A percentile compares a stretch with the other conserved stretches of the same genome.
Evolutionary conservation across 2,888 invertebrate species (phyloP).

Genomic region (Hirtodrosophila histrioides): DNA sequence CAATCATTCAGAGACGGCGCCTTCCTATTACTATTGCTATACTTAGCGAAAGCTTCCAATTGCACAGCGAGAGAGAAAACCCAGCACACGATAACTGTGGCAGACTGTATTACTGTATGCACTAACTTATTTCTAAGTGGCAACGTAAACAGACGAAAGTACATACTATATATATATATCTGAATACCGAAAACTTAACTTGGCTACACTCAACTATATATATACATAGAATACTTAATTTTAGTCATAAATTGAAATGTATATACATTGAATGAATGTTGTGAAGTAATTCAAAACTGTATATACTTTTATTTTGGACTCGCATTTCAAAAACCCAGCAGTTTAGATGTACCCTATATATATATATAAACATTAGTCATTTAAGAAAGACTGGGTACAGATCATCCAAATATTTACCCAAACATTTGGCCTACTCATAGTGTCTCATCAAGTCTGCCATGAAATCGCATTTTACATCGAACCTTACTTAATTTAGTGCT

Average conservation of each 20-base stretch:
- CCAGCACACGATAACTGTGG: constrained; percentile 48
- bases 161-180: not conserved
- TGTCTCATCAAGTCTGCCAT: constrained; percentile 13
- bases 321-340: constrained; percentile 9
- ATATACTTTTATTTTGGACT: constrained; percentile 10
- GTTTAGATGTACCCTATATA: not conserved
- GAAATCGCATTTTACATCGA: constrained; percentile 9
- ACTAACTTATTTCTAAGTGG: constrained; percentile 30
- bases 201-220: constrained; percentile 5
- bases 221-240: constrained; percentile 10
- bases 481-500: constrained; percentile 19
- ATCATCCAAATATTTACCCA: constrained; percentile 15
- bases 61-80: constrained; percentile 38
- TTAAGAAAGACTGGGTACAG: too few species aligned
- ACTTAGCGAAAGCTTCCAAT: constrained; percentile 49
- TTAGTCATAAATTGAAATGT: constrained; percentile 6
- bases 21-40: constrained; percentile 55
- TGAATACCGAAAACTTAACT: constrained; percentile 3
- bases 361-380: too few species aligned
- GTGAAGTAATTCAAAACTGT: constrained; percentile 2
- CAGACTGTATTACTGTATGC: constrained; percentile 55
- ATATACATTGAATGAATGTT: constrained; percentile 24
- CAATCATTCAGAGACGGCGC: constrained; percentile 32
- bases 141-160: constrained; percentile 11
- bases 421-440: constrained; percentile 6